Evolutionary conservation across 2,888 invertebrate species (phyloP).

Genomic region (Brachyptera putata): DNA sequence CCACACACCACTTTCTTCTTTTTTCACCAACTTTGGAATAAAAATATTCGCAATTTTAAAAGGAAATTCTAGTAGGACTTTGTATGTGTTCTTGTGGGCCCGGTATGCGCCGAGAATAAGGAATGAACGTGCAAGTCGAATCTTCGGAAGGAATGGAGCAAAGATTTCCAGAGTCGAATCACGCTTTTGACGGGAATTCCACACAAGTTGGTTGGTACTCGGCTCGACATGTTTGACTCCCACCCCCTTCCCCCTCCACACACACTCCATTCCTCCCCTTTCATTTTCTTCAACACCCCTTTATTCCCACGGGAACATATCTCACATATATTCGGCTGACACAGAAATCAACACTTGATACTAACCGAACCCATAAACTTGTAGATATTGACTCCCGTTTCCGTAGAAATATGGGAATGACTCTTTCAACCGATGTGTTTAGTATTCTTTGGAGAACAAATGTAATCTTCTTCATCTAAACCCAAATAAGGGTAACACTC

Average conservation of each 20-base stretch:
- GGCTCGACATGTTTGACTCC: not conserved
- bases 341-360: slow-evolving; percentile 10
- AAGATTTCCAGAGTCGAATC: not conserved
- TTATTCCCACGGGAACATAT: not conserved
- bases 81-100: slow-evolving; percentile 12
- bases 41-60: slow-evolving; percentile 15
- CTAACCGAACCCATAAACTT: too few species aligned
- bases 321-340: slow-evolving; percentile 5
- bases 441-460: too few species aligned
- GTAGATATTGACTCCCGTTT: too few species aligned
- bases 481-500: too few species aligned
- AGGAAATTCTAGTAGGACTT: slow-evolving; percentile 12
- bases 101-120: slow-evolving; percentile 9
- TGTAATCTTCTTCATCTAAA: too few species aligned
- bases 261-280: not conserved
- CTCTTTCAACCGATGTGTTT: too few species aligned
- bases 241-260: not conserved
- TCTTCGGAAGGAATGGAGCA: not conserved
- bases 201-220: not conserved
- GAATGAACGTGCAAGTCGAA: slow-evolving; percentile 8
- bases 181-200: slow-evolving; percentile 16
- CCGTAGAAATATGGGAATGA: too few species aligned
- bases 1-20: not conserved
- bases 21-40: not conserved
- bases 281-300: not conserved